Base-by-base conservation (phyloP, 2,113 vertebrate genomes). In the Microcebus tavaratra region DNA sequence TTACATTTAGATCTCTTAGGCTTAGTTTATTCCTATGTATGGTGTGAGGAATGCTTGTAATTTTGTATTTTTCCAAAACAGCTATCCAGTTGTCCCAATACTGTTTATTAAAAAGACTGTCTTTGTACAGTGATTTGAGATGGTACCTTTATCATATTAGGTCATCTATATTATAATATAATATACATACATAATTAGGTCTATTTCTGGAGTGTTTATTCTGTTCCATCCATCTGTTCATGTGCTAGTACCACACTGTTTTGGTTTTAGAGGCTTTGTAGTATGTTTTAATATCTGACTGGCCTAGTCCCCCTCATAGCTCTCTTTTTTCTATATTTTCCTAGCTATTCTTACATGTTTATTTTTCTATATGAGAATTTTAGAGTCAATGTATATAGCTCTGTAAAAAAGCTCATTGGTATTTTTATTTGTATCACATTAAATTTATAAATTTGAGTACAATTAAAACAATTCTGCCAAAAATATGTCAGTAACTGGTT, bases 361-460 rank as follows among this genome's bases (percentile, higher is more conserved):
- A 59, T 83, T 93, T 88, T 83, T 48, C 12, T 23, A 48, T 53
- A 55, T 72, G 53, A 36, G 45, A 92, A 90, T 94, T 90, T 61
- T 72, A 61, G 39, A 87, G 31, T 95, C 57, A 75, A 23, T 42
- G 53, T 4, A 39, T 27, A 8, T 25, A 92, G 23, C 42, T 88
- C 14, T 87, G 5, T 90, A 45, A 61, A 82, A 68, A 88, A 80
- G 14, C 42, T 92, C 50, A 68, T 73, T 94, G 45, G 27, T 79
- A 61, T 95, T 97, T 95, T 95, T 91, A 81, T 88, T 72, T 50
- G 36, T 2, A 76, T 89, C 21, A 68, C 63, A 90, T 76, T 95
- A 92, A 90, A 80, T 94, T 57, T 94, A 14, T 83, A 83, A 79
- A 36, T 90, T 92, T 88, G 34, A 80, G 12, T 87, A 84, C 61